phyloP scores from a whole-genome alignment of 2,113 vertebrate species.

The Athene noctua region DNA sequence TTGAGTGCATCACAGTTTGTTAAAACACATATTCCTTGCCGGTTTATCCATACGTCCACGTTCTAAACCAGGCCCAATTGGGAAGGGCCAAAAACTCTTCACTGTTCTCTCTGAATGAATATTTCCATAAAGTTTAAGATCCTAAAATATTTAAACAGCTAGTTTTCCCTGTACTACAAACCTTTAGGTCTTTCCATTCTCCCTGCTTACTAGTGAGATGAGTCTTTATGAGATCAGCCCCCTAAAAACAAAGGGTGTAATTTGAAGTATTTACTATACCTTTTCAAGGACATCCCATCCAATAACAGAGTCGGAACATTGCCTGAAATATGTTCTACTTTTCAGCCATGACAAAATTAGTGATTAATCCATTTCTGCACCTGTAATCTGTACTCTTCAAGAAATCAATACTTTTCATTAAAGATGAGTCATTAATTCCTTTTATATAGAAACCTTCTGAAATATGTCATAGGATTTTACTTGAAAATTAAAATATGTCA shows the following conservation, averaged over 20 bases:
- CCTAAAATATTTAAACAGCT: neutral
- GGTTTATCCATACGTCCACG: neutral
- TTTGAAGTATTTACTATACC: neutral
- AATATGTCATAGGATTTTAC: neutral
- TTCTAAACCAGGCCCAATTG: neutral
- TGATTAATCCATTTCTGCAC: neutral
- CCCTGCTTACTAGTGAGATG: neutral
- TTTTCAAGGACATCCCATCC: neutral
- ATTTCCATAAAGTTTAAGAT: neutral
- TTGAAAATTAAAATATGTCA: neutral
- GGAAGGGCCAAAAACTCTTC: neutral
- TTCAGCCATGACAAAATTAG: neutral
- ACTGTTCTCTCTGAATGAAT: neutral
- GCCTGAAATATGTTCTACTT: neutral
- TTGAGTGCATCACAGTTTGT: accelerated
- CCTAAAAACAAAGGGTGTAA: neutral
- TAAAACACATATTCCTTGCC: neutral
- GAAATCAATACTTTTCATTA: constrained; percentile 18
- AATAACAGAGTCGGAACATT: neutral
- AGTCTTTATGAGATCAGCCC: neutral
- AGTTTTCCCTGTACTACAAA: neutral
- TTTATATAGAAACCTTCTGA: neutral
- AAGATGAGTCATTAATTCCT: neutral
- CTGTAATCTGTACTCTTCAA: neutral
- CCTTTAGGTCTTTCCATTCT: neutral